Evolutionary conservation across 2,888 invertebrate genomes (phyloP).

Genomic region (Tachina fera): DNA sequence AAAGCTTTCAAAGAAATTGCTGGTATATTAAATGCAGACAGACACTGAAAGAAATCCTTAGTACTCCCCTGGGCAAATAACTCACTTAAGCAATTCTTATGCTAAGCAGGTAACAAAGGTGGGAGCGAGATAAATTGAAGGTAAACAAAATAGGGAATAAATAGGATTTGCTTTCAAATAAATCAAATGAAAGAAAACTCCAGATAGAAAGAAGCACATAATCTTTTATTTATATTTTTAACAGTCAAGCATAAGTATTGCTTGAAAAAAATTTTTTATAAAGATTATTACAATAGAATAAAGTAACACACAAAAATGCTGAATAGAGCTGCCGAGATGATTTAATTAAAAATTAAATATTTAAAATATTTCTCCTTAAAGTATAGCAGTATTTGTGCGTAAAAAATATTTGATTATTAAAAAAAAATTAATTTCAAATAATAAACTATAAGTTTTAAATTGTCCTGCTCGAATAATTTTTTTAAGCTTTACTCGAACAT

Average conservation of each 20-base stretch:
- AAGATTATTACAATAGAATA: not conserved
- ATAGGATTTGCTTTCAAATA: not conserved
- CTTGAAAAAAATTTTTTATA: not conserved
- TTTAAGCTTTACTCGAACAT: too few species aligned
- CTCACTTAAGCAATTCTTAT: slow-evolving; percentile 59
- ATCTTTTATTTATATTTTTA: slow-evolving; percentile 7
- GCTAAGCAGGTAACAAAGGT: slow-evolving; percentile 35
- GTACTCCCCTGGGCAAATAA: slow-evolving; percentile 68
- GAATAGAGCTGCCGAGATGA: too few species aligned
- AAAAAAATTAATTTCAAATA: too few species aligned
- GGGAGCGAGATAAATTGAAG: slow-evolving; percentile 5
- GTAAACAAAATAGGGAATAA: not conserved
- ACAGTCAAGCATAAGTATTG: not conserved
- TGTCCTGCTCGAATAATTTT: too few species aligned
- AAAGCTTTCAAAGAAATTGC: slow-evolving; percentile 6
- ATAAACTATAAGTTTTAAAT: too few species aligned
- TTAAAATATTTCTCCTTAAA: too few species aligned
- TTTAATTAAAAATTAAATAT: too few species aligned
- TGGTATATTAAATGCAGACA: slow-evolving; percentile 53
- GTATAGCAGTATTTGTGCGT: too few species aligned
- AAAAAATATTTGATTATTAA: too few species aligned
- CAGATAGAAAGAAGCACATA: not conserved
- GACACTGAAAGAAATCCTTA: slow-evolving; percentile 58
- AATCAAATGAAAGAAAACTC: not conserved
- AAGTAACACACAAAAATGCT: too few species aligned